A percentile compares a stretch with the other conserved stretches of the same genome.
These are phyloP conservation scores for Quadroppia sp. DNA, from an alignment of 2,888 invertebrate species.

Conservation along the genomic window DNA sequence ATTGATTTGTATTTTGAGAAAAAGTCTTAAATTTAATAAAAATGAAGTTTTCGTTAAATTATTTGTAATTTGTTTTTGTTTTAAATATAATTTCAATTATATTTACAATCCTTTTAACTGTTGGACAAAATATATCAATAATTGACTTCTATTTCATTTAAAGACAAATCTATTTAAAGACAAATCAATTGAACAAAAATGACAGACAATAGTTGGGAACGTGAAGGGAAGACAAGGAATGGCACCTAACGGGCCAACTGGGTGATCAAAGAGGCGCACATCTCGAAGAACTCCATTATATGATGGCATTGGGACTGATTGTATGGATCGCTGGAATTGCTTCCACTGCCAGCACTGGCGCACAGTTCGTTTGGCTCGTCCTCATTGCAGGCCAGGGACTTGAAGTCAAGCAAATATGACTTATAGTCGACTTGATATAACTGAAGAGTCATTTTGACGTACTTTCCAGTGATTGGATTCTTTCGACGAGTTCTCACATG, in stretches of 20 bases:
- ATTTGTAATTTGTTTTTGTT: neutral
- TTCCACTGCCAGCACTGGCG: slow-evolving; percentile 14
- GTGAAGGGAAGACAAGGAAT: slow-evolving; percentile 13
- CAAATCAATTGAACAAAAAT: slow-evolving; percentile 16
- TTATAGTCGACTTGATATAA: slow-evolving; percentile 98
- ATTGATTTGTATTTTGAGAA: slow-evolving; percentile 1
- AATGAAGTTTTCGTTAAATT: slow-evolving; percentile 24
- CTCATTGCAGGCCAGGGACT: slow-evolving; percentile 64
- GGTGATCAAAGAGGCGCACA: slow-evolving; percentile 97
- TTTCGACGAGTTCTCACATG: slow-evolving; percentile 91
- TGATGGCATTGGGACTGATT: slow-evolving; percentile 63
- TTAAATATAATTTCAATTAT: neutral
- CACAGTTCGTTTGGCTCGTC: slow-evolving; percentile 47
- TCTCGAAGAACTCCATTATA: slow-evolving; percentile 99
- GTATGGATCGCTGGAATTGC: slow-evolving; percentile 47
- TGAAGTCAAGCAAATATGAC: slow-evolving; percentile 95
- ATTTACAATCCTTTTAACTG: too few species aligned
- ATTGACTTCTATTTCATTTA: neutral
- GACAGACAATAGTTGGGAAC: neutral
- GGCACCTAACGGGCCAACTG: slow-evolving; percentile 76
- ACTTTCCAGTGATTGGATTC: slow-evolving; percentile 74
- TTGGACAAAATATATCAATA: too few species aligned
- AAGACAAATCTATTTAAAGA: neutral
- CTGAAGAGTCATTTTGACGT: slow-evolving; percentile 96
- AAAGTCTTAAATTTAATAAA: neutral